Conservation (phyloP, 2,113 vertebrate genomes). For the western clawed frog (Xenopus tropicalis) region UCB_Xtro_10.0 CM004443.2:179770501-179771000, state of each 20-base stretch:
- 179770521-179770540: constrained; percentile 59
- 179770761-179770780: not conserved
- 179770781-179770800: not conserved
- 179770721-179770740: not conserved
- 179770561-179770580: constrained; percentile 46
- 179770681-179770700: not conserved
- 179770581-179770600: constrained; percentile 43
- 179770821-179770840: too few species aligned
- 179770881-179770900: too few species aligned
- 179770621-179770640: constrained; percentile 39
- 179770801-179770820: too few species aligned
- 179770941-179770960: too few species aligned
- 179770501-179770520: not conserved
- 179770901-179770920: too few species aligned
- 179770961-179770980: too few species aligned
- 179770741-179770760: not conserved
- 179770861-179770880: too few species aligned
- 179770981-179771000: too few species aligned
- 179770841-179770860: too few species aligned
- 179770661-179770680: constrained; percentile 1
- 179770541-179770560: constrained; percentile 28
- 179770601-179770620: constrained; percentile 49
- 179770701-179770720: not conserved
- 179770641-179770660: constrained; percentile 45
- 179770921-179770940: too few species aligned